phyloP scores from a whole-genome alignment of 2,888 invertebrate species.

The Epirrita christyi region DNA sequence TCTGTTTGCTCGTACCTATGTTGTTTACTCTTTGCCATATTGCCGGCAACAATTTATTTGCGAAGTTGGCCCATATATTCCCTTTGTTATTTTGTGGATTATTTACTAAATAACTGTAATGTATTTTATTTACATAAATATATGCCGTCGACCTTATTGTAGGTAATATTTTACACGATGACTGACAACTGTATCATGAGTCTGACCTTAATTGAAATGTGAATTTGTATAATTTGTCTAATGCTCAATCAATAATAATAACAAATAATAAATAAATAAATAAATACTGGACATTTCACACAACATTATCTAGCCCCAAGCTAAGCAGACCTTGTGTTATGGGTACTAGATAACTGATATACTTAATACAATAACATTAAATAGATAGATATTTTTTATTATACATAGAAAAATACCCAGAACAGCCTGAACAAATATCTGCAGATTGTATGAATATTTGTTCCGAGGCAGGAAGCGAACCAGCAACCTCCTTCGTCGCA shows the following conservation, averaged over 20 bases:
- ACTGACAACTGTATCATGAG: background rate
- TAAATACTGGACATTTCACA: too few species aligned
- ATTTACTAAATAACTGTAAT: background rate
- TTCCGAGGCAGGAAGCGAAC: too few species aligned
- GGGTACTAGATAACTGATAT: too few species aligned
- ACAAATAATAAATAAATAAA: too few species aligned
- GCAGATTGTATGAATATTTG: too few species aligned
- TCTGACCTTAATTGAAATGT: background rate
- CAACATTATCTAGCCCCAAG: too few species aligned
- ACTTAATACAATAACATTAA: too few species aligned
- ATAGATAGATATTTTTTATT: too few species aligned
- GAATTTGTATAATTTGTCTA: background rate
- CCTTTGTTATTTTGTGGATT: conserved; percentile 9
- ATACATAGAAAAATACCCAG: too few species aligned
- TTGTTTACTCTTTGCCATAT: conserved; percentile 6
- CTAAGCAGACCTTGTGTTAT: too few species aligned
- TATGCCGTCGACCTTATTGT: background rate
- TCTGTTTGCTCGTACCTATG: conserved; percentile 6
- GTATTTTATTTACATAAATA: conserved; percentile 4
- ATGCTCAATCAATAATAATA: background rate
- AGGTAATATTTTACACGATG: background rate
- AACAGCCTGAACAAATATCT: too few species aligned
- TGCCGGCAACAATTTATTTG: conserved; percentile 29
- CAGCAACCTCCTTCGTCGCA: too few species aligned
- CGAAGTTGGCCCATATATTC: conserved; percentile 35